Evolutionary conservation across 2,797 vertebrate species (phyloP).

Genomic region (Hemitrygon akajei): DNA sequence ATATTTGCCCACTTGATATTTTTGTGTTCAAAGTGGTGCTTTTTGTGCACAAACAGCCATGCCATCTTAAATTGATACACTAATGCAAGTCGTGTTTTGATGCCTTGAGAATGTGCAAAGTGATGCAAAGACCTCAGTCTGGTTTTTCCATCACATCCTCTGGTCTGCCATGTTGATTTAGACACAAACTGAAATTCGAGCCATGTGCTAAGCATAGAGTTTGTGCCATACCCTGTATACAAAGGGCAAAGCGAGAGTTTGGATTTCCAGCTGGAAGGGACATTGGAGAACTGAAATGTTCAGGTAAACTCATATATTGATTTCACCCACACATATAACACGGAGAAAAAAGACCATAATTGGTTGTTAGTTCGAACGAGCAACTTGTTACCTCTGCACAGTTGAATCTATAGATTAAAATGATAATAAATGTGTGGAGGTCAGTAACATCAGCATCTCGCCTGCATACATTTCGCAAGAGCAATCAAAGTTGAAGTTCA

Average conservation of each 20-base stretch:
- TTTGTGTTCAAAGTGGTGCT: background rate
- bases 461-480: no score
- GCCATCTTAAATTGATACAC: background rate
- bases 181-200: no score
- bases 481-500: no score
- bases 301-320: no score
- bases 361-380: no score
- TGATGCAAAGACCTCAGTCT: background rate
- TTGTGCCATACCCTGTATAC: background rate
- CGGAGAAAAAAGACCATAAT: no score
- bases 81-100: background rate
- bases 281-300: background rate
- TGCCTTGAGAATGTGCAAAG: background rate
- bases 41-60: background rate
- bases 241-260: background rate
- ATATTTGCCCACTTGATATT: background rate
- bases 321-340: no score
- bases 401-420: no score
- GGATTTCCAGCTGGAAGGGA: background rate
- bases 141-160: background rate
- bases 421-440: no score
- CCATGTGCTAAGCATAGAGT: background rate
- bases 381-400: no score
- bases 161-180: background rate
- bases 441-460: background rate